A percentile compares a stretch with the other conserved stretches of the same genome.
Conservation (phyloP, 1,140 invertebrate genomes). For the Potamilus streckersoni region DNA sequence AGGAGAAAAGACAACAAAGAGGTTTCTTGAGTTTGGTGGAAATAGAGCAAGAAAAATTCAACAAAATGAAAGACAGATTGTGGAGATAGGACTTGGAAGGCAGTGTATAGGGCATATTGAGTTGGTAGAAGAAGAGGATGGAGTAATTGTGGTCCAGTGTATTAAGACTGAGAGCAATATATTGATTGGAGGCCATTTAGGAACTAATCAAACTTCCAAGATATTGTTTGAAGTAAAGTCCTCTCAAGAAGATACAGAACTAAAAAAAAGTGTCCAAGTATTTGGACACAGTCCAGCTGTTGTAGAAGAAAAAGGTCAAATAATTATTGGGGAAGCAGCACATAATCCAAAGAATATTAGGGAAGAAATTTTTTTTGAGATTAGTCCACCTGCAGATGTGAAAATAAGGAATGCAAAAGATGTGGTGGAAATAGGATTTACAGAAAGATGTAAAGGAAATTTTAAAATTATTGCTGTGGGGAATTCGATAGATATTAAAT, state of each 20-base stretch:
- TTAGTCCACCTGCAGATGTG: not conserved
- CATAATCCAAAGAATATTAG: not conserved
- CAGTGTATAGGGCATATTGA: too few species aligned
- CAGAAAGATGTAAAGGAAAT: too few species aligned
- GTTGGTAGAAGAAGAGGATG: too few species aligned
- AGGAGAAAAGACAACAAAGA: too few species aligned
- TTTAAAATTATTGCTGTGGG: constrained; percentile 7
- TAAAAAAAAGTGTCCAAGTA: not conserved
- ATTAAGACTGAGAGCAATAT: too few species aligned
- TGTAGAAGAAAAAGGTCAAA: not conserved
- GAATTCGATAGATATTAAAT: too few species aligned
- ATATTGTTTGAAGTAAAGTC: not conserved
- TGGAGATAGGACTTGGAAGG: too few species aligned
- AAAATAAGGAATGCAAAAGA: not conserved
- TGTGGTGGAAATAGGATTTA: not conserved
- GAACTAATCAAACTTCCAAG: not conserved
- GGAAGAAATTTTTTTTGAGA: not conserved
- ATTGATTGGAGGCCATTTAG: too few species aligned
- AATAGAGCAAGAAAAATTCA: too few species aligned
- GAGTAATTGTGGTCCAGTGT: too few species aligned
- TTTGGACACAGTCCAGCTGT: not conserved
- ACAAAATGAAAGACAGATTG: too few species aligned
- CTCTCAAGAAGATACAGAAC: not conserved
- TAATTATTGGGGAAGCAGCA: not conserved
- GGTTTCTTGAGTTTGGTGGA: too few species aligned